Evolutionary conservation across 2,888 invertebrate genomes (phyloP), one percentile per base, ranked within the genome.

Genomic region (Amphipoea oculea): DNA sequence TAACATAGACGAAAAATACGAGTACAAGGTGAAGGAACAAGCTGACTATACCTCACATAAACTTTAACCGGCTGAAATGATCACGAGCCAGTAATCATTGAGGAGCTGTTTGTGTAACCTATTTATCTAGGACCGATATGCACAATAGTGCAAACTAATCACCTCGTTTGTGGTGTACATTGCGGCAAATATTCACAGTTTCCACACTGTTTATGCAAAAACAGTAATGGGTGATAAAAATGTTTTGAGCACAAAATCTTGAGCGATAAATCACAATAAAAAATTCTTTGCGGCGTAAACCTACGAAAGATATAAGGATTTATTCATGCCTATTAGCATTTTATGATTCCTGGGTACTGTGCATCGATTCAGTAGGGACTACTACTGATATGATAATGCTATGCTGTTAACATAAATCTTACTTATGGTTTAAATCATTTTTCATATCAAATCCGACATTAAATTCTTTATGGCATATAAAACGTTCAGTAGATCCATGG

Each of bases 91-190:
- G 88, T 90, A 92, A 91, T 92, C 86, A 86, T 88, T 92, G 91
- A 90, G 89, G 91, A 89, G 91, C 93, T 93, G 91, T 94, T 94
- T 92, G 90, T 92, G 90, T 94, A 94, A 93, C 92, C 93, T 91
- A 93, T 92, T 93, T 94, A 90, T 91, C 89, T 88, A 84, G 87
- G 83, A 88, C 88, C 87, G 85, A 89, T 86, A 91, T 88, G 86
- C 86, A 79, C 66, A 85, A 82, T 80, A 84, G 78, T 74, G 74
- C 79, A 86, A 85, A 85, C 76, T 85, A 90, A 91, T 86, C 82
- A 86, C 87, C 48, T 81, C 66, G 72, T 86, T 84, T 70, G 79
- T 42, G 75, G 74, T n/a, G 68, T 69, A 66, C 57, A 82, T 63
- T 78, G 76, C 75, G 60, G 71, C 29, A 48, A 78, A 83, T 85